Base-by-base conservation (phyloP, 2,113 vertebrate species). In the Ailurus styani region DNA sequence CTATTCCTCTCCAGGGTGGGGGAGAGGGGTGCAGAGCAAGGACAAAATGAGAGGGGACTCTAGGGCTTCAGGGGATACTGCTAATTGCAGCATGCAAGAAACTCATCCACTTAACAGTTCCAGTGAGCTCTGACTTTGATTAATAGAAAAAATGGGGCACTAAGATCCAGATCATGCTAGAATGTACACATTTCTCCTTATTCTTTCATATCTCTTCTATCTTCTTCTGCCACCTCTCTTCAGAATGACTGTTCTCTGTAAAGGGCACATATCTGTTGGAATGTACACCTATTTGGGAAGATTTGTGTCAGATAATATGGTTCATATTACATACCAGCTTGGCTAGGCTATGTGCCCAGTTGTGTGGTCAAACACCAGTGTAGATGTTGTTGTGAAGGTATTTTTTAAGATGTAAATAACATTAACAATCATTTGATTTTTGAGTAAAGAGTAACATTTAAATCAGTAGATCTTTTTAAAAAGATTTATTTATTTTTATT, bases 121-220 rank as follows among this genome's bases (percentile, higher is more conserved):
- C 50, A 12, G 4, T 37, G 31, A 7, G 9, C 85, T 34, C 50
- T 34, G 23, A 29, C 9, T 73, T 29, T 20, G 31, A 23, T 25
- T 62, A 54, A 79, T 42, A 81, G 45, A 37, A 45, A 54, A 85
- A 78, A 34, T 5, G 52, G 55, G 7, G 4, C 6, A 7, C 18
- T 52, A 11, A 50, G 11, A 31, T 55, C n/a, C n/a, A 29, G 23
- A 34, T 83, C 23, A 29, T 15, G 12, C 34, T 45, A 17, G 40
- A 40, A 57, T 1, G 3, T 31, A 13, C 52, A 4, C 6, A 4
- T 18, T 52, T 18, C 29, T 62, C 15, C 79, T 42, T 9, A 29
- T 4, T 40, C 15, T 14, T 68, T 78, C 45, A 3, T 4, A 15
- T 18, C 0, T 55, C 1, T 66, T 18, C 0, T 55, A 1, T 66